Conservation (phyloP, 2,113 vertebrate species). For the Grantiella picta region DNA sequence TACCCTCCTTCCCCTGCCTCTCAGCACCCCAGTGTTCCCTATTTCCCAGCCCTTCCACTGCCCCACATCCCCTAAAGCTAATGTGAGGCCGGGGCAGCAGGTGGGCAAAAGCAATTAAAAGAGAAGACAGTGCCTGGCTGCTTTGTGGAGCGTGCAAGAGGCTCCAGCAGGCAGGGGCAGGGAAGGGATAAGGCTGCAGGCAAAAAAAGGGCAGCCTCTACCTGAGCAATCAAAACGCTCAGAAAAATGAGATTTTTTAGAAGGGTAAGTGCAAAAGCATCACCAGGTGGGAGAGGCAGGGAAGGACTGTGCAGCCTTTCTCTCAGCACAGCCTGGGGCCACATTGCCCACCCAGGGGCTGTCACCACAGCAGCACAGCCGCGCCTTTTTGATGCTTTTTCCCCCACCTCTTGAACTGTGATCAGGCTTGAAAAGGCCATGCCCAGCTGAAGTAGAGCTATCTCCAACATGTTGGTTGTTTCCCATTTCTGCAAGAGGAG, state of each 20-base stretch:
- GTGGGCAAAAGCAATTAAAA: neutral
- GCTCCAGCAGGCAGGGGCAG: neutral
- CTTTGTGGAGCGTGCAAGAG: accelerated
- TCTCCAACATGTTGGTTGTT: accelerated
- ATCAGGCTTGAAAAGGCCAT: neutral
- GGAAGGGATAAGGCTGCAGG: neutral
- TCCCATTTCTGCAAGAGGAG: neutral
- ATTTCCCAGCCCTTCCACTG: neutral
- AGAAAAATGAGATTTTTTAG: neutral
- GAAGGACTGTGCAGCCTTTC: neutral
- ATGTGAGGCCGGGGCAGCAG: neutral
- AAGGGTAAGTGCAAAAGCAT: neutral
- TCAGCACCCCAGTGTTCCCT: neutral
- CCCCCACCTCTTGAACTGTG: neutral
- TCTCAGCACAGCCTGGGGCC: neutral
- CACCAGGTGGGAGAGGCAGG: neutral
- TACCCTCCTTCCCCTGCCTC: neutral
- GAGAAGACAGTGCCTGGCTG: neutral
- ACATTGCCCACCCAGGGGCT: neutral
- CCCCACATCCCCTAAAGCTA: neutral
- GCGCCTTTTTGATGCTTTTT: neutral
- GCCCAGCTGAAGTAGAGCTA: neutral
- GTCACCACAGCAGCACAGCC: accelerated
- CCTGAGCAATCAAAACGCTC: accelerated
- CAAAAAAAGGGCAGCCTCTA: neutral